Evolutionary conservation across 2,888 invertebrate genomes (phyloP), one percentile per base, ranked within the genome.

Genomic region (Crossocerus cetratus): DNA sequence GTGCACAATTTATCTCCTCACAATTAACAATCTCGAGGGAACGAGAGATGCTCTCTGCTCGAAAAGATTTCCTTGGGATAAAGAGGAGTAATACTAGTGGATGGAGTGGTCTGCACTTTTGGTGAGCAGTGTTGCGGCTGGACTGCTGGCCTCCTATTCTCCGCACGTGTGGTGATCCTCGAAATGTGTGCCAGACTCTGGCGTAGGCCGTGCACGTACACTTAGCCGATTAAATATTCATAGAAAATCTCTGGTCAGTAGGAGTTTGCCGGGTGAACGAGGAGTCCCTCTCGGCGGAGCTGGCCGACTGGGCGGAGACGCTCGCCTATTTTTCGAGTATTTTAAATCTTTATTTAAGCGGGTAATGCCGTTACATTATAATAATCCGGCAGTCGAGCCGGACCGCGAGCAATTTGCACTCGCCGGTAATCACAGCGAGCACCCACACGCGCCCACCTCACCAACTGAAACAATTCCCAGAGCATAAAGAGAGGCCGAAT

Each of bases 151-250:
- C n/a, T 58, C 32, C 68, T 67, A 69, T 73, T 67, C 49, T 49
- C 70, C 66, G 54, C 70, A 65, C 69, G 42, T 71, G 54, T 57
- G 23, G 53, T 54, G 32, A 65, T 68, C 49, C 59, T 69, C 32
- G 32, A 32, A 32, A 32, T 55, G 57, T 62, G 77, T 77, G 71
- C 77, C 64, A 49, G n/a, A 23, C 62, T 23, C 45, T 49, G 5
- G 44, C 44, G 58, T 61, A 68, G 68, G 62, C 71, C 22, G 58
- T 14, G n/a, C 69, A 72, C 73, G 74, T 43, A 70, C 32, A 32
- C 72, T 57, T 63, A 67, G 21, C 5, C 68, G 72, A 78, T 82
- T 79, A 76, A 82, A 79, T 80, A 82, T 81, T 76, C 72, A 81
- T 69, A 42, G 68, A 69, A 73, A 77, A 79, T 68, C 72, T 74